Base-by-base conservation (phyloP, 2,113 vertebrate species). In the Muscicapa adusta region DNA sequence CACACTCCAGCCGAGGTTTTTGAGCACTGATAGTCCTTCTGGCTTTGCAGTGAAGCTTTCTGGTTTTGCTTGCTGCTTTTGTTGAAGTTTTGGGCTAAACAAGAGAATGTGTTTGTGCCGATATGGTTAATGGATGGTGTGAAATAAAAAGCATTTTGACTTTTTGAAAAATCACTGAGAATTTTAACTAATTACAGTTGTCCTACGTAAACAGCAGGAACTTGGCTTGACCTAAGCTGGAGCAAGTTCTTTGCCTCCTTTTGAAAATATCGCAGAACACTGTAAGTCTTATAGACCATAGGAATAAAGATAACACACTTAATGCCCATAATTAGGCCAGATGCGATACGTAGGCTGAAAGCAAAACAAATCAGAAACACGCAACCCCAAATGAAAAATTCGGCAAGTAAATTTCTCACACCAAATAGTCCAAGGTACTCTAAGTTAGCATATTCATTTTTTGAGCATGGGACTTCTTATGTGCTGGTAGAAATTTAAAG, bases 51-150 rank as follows among this genome's bases (percentile, higher is more conserved):
- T 60, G 73, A 42, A 79, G 73, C 88, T 72, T 74, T 86, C 50
- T 88, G 88, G 28, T 40, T 93, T 78, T 54, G 91, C 70, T 79
- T 76, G n/a, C 83, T 85, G 76, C 74, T 95, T 88, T 62, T 29
- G 9, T 74, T 65, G 81, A 13, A 19, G 18, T 66, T 77, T 78
- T 45, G 58, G 17, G 33, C 51, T 71, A 79, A 81, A 63, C 8
- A 15, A 10, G 18, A 18, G 50, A 34, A 45, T 54, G 12, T 1
- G 3, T 73, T 88, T 80, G 51, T 70, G 18, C 16, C 1, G 73
- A 28, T 42, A 0, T 12, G 23, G 34, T 56, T 85, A 48, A 62
- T 29, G 48, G 65, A 34, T 25, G 48, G 29, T 1, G 11, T 83
- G 62, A 73, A 88, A 67, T 42, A 54, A 28, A 51, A 75, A 61